Percentiles rank a stretch among this genome's conserved stretches.
phyloP scores from a whole-genome alignment of 2,113 vertebrate species.

The Syngnathus floridae region DNA sequence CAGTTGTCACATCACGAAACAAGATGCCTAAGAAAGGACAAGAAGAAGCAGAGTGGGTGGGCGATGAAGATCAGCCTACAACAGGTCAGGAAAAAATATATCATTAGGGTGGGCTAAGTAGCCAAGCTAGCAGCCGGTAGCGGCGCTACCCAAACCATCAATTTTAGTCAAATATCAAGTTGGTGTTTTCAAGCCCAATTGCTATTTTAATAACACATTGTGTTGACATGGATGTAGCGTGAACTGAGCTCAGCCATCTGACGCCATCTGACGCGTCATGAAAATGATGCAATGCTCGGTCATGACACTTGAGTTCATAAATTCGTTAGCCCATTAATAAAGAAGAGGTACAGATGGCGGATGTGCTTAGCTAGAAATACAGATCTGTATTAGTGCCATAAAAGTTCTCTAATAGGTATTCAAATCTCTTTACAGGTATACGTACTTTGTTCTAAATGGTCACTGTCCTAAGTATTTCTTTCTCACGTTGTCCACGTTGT shows the following conservation, averaged over 20 bases:
- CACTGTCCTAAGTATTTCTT: neutral
- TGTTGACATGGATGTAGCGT: too few relatives aligned
- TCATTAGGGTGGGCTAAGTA: conserved; percentile 8
- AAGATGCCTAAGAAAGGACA: conserved; percentile 71
- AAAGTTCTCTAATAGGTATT: neutral
- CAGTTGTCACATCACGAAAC: neutral
- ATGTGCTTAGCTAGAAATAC: too few relatives aligned
- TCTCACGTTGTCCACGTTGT: neutral
- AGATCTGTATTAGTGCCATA: too few relatives aligned
- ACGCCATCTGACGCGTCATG: too few relatives aligned
- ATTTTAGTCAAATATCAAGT: fast-evolving
- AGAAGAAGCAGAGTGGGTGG: conserved; percentile 68
- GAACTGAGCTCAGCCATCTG: too few relatives aligned
- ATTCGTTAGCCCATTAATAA: too few relatives aligned
- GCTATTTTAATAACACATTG: too few relatives aligned
- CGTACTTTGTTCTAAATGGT: neutral
- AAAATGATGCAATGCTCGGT: too few relatives aligned
- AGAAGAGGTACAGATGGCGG: too few relatives aligned
- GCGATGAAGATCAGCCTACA: conserved; percentile 55
- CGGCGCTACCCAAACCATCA: neutral
- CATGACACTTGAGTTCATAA: too few relatives aligned
- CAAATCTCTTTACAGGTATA: neutral
- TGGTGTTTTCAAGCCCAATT: fast-evolving
- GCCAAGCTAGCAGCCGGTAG: conserved; percentile 8
- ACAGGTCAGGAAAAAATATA: conserved; percentile 27